Evolutionary conservation across 2,888 invertebrate genomes (phyloP).

Genomic region (Polydrusus pterygomalis): DNA sequence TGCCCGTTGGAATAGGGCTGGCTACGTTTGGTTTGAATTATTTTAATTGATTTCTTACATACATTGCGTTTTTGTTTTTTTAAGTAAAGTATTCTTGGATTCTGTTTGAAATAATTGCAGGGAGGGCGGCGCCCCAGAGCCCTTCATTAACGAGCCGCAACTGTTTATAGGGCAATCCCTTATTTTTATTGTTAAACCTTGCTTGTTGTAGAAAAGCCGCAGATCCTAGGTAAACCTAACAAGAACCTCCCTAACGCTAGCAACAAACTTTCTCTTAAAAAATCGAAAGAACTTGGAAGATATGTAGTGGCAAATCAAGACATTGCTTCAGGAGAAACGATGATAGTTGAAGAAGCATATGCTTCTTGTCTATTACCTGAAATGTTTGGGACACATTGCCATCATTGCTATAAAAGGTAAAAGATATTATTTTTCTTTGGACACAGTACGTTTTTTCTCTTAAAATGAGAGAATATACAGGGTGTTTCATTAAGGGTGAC

Average conservation of each 20-base stretch:
- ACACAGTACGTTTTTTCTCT: no score
- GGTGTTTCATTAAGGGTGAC: no score
- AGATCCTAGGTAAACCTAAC: conserved; percentile 31
- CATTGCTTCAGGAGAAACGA: conserved; percentile 81
- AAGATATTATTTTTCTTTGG: not conserved
- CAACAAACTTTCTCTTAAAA: conserved; percentile 76
- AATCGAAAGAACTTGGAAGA: conserved; percentile 79
- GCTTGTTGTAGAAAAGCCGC: conserved; percentile 40
- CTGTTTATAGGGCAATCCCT: no score
- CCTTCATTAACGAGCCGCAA: no score
- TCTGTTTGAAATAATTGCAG: no score
- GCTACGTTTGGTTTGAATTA: no score
- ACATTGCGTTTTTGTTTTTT: no score
- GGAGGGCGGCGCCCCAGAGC: no score
- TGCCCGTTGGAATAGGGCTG: no score
- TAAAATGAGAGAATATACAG: no score
- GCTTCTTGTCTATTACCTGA: conserved; percentile 84
- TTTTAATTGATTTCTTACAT: no score
- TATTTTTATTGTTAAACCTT: not conserved
- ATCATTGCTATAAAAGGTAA: conserved; percentile 86
- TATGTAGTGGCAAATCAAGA: conserved; percentile 79
- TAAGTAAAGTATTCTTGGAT: no score
- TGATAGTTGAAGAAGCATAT: conserved; percentile 83
- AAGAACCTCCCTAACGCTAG: conserved; percentile 75
- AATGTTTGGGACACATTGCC: conserved; percentile 86